phyloP scores from a whole-genome alignment of 2,797 vertebrate species.

The Mallotus villosus region DNA sequence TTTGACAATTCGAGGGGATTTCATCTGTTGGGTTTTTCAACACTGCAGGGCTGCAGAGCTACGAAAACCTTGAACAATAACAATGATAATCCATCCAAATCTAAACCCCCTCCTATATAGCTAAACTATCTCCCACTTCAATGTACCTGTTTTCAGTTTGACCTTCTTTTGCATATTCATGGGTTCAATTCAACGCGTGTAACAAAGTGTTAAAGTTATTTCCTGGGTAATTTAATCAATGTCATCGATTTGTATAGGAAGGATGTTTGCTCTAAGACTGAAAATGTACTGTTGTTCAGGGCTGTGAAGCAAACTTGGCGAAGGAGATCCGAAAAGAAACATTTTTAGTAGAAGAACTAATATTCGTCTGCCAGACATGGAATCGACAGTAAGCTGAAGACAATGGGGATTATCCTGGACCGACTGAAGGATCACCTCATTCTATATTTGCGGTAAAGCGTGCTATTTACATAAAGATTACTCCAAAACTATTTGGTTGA shows the following conservation, averaged over 20 bases:
- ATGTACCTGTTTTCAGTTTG: background rate
- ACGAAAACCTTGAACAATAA: conserved; percentile 1
- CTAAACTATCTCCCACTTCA: too few species aligned
- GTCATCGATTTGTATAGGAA: conserved; percentile 22
- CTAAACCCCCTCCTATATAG: background rate
- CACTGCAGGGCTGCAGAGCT: too few species aligned
- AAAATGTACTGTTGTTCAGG: conserved; percentile 31
- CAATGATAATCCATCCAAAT: conserved; percentile 34
- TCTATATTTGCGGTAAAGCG: conserved; percentile 73
- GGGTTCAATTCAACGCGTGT: background rate
- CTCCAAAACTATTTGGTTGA: conserved; percentile 60
- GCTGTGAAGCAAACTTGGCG: conserved; percentile 52
- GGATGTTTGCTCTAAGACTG: conserved; percentile 36
- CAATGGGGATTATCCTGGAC: conserved; percentile 72
- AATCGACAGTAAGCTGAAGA: conserved; percentile 73
- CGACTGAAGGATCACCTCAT: conserved; percentile 49
- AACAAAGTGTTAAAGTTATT: conserved; percentile 1
- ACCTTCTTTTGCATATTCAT: background rate
- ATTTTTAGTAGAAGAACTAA: conserved; percentile 63
- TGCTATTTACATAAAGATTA: conserved; percentile 75
- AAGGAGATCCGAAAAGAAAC: conserved; percentile 52
- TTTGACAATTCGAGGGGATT: conserved; percentile 14
- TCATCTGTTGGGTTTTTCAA: conserved; percentile 3
- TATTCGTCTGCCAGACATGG: conserved; percentile 64
- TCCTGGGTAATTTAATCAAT: conserved; percentile 37